Percentiles rank a stretch among this genome's conserved stretches.
phyloP scores from a whole-genome alignment of 1,140 invertebrate species.

The Oppia nitens region DNA sequence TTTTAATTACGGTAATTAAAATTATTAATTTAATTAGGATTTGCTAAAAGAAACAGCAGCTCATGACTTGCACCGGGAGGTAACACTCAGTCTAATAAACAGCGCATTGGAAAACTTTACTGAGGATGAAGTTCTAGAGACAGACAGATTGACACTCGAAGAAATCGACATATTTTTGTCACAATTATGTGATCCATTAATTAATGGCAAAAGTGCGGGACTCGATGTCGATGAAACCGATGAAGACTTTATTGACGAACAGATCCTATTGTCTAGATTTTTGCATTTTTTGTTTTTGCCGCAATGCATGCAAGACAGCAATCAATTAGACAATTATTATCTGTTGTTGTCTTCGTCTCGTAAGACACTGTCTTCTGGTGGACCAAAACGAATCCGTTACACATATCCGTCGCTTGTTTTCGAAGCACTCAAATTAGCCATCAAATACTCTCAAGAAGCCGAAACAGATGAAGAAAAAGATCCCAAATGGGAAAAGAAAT shows the following conservation, averaged over 20 bases:
- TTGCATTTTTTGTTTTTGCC: conserved; percentile 58
- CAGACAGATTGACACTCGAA: conserved; percentile 1
- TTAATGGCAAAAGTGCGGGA: conserved; percentile 39
- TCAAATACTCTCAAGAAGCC: conserved; percentile 12
- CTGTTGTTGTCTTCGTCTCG: conserved; percentile 45
- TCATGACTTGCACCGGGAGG: conserved; percentile 11
- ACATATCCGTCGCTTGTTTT: conserved; percentile 93
- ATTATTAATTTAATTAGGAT: not conserved
- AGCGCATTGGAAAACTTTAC: conserved; percentile 8
- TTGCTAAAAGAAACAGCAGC: conserved; percentile 12
- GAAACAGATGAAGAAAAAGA: not conserved
- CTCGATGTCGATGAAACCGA: conserved; percentile 48
- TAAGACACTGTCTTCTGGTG: conserved; percentile 74
- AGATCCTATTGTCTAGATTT: conserved; percentile 69
- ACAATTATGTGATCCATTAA: conserved; percentile 14
- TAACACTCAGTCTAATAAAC: conserved; percentile 13
- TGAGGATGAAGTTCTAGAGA: conserved; percentile 8
- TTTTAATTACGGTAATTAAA: not conserved
- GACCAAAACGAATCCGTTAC: conserved; percentile 66
- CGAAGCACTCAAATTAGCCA: conserved; percentile 75
- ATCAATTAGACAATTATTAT: conserved; percentile 44
- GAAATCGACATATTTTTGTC: conserved; percentile 16
- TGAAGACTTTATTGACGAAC: conserved; percentile 95
- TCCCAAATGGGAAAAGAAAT: conserved; percentile 88
- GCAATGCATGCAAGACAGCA: conserved; percentile 5